phyloP scores from a whole-genome alignment of 2,888 invertebrate species.

The Andrena haemorrhoa region DNA sequence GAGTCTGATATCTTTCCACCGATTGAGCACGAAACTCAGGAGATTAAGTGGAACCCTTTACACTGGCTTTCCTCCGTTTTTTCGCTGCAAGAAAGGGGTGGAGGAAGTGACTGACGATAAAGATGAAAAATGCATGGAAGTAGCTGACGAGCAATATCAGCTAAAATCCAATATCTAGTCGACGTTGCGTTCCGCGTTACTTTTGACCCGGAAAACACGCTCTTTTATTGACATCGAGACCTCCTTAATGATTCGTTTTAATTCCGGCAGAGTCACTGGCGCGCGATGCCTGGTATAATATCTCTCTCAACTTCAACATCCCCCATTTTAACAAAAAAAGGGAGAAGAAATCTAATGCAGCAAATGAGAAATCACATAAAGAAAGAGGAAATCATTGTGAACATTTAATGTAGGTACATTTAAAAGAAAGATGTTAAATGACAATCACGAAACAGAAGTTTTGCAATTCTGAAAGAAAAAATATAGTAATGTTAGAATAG shows the following conservation, averaged over 20 bases:
- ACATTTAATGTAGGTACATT: no score
- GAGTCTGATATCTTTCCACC: slow-evolving; percentile 73
- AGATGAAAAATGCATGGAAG: slow-evolving; percentile 75
- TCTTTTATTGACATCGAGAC: slow-evolving; percentile 31
- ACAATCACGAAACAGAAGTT: no score
- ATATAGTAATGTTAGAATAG: no score
- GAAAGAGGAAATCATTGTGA: not conserved
- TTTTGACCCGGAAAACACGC: slow-evolving; percentile 16
- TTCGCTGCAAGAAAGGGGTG: slow-evolving; percentile 25
- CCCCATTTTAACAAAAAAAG: not conserved
- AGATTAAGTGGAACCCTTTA: slow-evolving; percentile 71
- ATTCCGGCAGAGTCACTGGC: not conserved
- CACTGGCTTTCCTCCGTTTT: slow-evolving; percentile 37
- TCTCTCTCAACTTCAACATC: not conserved
- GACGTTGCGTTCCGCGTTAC: slow-evolving; percentile 45
- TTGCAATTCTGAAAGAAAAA: no score
- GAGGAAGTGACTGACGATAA: slow-evolving; percentile 64
- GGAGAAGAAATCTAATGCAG: not conserved
- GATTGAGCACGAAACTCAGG: slow-evolving; percentile 74
- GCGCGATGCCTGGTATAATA: not conserved
- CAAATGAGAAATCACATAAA: not conserved
- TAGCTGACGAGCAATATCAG: slow-evolving; percentile 74
- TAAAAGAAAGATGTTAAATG: no score
- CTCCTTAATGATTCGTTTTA: slow-evolving; percentile 5
- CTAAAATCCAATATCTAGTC: slow-evolving; percentile 61